Evolutionary conservation across 1,140 invertebrate genomes (phyloP).

Genomic region (Heterodera carotae): DNA sequence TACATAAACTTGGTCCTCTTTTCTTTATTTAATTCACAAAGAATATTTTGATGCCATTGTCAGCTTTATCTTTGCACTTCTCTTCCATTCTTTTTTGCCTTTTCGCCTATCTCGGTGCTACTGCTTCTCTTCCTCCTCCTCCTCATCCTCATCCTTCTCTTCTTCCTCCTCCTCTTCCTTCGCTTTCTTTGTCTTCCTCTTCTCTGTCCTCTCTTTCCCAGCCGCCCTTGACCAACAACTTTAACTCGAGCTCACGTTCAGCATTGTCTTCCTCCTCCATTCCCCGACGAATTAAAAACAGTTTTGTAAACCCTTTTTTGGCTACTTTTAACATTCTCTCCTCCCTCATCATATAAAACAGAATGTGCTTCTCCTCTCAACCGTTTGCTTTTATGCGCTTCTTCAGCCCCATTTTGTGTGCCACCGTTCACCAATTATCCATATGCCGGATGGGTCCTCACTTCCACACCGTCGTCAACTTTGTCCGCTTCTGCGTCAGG

Average conservation of each 20-base stretch:
- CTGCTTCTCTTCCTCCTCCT: neutral
- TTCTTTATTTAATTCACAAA: no score
- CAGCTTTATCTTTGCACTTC: neutral
- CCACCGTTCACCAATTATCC: neutral
- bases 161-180: no score
- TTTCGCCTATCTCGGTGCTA: neutral
- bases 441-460: neutral
- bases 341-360: neutral
- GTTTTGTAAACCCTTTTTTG: neutral
- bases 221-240: neutral
- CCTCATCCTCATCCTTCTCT: no score
- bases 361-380: neutral
- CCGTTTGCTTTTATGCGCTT: neutral
- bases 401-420: neutral
- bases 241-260: no score
- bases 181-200: no score
- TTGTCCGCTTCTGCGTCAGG: no score
- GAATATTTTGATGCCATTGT: neutral
- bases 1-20: no score
- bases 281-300: neutral
- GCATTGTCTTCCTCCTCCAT: no score
- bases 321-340: neutral
- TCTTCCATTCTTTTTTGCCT: neutral
- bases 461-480: neutral
- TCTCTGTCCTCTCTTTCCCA: neutral